Evolutionary conservation across 2,888 invertebrate species (phyloP).

Genomic region (Acleris laterana): DNA sequence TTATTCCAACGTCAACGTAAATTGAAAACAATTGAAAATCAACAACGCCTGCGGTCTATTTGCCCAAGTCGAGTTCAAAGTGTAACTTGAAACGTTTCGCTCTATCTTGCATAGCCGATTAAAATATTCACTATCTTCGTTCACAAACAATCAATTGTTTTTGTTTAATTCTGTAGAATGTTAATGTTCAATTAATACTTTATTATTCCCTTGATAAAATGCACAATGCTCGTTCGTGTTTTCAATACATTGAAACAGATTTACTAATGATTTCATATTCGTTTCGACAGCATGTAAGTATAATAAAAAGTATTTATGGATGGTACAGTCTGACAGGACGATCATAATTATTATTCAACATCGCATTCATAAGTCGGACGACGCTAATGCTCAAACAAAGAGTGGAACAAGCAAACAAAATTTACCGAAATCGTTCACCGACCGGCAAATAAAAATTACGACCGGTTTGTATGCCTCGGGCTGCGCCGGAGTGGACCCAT

Average conservation of each 20-base stretch:
- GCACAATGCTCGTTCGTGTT: background rate
- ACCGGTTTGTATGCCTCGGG: constrained; percentile 65
- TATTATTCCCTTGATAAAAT: constrained; percentile 9
- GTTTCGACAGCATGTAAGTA: constrained; percentile 19
- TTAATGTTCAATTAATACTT: constrained; percentile 6
- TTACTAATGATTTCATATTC: constrained; percentile 45
- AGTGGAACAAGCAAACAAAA: constrained; percentile 75
- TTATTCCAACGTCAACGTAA: constrained; percentile 33
- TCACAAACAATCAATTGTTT: constrained; percentile 25
- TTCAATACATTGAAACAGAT: constrained; percentile 47
- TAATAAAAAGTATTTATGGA: constrained; percentile 31
- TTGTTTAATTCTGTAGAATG: constrained; percentile 14
- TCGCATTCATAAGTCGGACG: constrained; percentile 65
- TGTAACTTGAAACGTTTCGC: constrained; percentile 29
- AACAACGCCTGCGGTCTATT: constrained; percentile 36
- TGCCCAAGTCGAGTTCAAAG: constrained; percentile 32
- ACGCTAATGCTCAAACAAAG: constrained; percentile 74
- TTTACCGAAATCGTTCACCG: constrained; percentile 77
- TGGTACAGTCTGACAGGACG: constrained; percentile 40
- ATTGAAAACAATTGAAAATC: constrained; percentile 38
- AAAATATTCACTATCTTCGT: constrained; percentile 30
- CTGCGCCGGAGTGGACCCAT: constrained; percentile 45
- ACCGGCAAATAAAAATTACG: constrained; percentile 71
- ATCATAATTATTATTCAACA: constrained; percentile 68
- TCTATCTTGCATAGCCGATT: constrained; percentile 30